Evolutionary conservation across 2,113 vertebrate species (phyloP).

Genomic region (Centropristis striata): DNA sequence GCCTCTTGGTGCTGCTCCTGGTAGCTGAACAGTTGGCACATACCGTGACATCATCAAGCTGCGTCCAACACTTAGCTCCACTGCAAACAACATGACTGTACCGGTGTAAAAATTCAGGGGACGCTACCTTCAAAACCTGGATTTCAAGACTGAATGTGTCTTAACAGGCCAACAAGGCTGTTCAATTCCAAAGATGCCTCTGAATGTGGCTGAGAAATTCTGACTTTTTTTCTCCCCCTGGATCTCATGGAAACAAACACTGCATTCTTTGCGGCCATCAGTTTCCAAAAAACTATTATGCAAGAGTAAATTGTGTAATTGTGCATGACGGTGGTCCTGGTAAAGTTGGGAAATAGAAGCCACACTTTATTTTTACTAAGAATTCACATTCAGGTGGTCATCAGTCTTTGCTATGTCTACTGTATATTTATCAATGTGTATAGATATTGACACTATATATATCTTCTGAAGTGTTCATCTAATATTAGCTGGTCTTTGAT

Average conservation of each 20-base stretch:
- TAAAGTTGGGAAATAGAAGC: background rate
- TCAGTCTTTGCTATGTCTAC: background rate
- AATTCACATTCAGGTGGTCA: background rate
- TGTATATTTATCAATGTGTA: background rate
- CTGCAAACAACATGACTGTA: conserved; percentile 37
- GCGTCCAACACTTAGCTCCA: conserved; percentile 52
- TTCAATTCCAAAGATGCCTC: background rate
- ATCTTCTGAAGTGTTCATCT: background rate
- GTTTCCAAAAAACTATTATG: conserved; percentile 14
- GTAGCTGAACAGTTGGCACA: conserved; percentile 58
- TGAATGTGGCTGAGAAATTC: background rate
- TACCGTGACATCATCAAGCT: conserved; percentile 75
- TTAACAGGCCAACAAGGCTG: background rate
- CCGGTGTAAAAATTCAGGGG: conserved; percentile 30
- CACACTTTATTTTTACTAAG: background rate
- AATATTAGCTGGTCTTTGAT: background rate
- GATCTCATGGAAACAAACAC: conserved; percentile 14
- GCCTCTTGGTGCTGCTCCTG: conserved; percentile 56
- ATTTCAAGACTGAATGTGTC: conserved; percentile 2
- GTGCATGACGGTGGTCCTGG: background rate
- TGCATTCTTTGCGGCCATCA: background rate
- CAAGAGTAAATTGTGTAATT: conserved; percentile 8
- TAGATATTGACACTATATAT: background rate
- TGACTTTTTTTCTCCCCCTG: background rate
- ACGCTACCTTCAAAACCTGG: background rate